Evolutionary conservation across 2,888 invertebrate genomes (phyloP).

Genomic region (Formica aserva): DNA sequence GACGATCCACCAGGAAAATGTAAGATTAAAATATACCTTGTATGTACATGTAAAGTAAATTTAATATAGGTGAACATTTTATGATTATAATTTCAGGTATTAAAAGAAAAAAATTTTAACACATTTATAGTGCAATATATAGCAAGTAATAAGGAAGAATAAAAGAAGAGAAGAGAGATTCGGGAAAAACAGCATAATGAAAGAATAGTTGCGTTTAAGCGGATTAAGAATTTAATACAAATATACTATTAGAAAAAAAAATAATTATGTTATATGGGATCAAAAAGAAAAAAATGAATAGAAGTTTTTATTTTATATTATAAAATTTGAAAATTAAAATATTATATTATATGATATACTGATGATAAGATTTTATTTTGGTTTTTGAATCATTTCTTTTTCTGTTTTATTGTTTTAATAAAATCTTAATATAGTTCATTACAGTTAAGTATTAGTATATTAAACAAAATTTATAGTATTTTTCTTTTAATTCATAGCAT

Average conservation of each 20-base stretch:
- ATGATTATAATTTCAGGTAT: constrained; percentile 12
- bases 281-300: background rate
- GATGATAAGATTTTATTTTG: background rate
- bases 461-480: background rate
- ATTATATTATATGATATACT: background rate
- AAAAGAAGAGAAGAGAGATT: background rate
- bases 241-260: background rate
- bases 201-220: background rate
- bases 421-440: background rate
- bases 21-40: background rate
- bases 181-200: background rate
- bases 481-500: background rate
- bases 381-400: background rate
- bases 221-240: background rate
- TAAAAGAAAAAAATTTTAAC: background rate
- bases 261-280: background rate
- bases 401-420: background rate
- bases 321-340: background rate
- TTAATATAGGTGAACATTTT: background rate
- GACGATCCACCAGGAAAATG: background rate
- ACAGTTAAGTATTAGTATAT: background rate
- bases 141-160: background rate
- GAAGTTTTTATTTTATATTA: constrained; percentile 10
- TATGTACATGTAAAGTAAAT: background rate
- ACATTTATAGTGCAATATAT: background rate